phyloP scores from a whole-genome alignment of 2,113 vertebrate species.

The Laticauda laticaudata region DNA sequence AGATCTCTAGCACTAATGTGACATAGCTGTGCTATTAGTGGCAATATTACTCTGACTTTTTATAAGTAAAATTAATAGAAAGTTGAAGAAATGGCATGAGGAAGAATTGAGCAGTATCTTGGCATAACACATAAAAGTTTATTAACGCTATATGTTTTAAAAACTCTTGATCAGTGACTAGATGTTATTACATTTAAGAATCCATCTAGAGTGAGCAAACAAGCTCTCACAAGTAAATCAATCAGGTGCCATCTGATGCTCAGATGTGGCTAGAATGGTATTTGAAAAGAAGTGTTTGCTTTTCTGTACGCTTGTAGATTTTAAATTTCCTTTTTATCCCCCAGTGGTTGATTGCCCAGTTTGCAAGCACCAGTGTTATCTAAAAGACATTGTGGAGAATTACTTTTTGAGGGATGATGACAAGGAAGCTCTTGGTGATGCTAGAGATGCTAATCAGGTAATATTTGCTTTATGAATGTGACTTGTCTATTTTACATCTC shows the following conservation, averaged over 20 bases:
- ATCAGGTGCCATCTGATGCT: neutral
- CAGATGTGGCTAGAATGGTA: neutral
- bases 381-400: constrained; percentile 73
- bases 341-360: constrained; percentile 68
- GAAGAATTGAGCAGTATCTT: neutral
- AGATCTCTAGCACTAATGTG: too few relatives aligned
- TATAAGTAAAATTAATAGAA: neutral
- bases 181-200: too few relatives aligned
- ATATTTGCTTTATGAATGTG: neutral
- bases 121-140: neutral
- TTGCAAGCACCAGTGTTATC: constrained; percentile 71
- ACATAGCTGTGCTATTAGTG: neutral
- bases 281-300: neutral
- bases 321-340: neutral
- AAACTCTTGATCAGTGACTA: neutral
- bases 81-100: neutral
- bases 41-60: neutral
- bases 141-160: neutral
- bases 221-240: neutral
- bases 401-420: constrained; percentile 68
- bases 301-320: too few relatives aligned
- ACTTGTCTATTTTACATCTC: neutral
- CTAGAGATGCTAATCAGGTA: constrained; percentile 64
- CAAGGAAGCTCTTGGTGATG: constrained; percentile 17
- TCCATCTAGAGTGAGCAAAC: neutral